Evolutionary conservation across 2,797 vertebrate genomes (phyloP).

Genomic region (Hippopotamyrus pictus): DNA sequence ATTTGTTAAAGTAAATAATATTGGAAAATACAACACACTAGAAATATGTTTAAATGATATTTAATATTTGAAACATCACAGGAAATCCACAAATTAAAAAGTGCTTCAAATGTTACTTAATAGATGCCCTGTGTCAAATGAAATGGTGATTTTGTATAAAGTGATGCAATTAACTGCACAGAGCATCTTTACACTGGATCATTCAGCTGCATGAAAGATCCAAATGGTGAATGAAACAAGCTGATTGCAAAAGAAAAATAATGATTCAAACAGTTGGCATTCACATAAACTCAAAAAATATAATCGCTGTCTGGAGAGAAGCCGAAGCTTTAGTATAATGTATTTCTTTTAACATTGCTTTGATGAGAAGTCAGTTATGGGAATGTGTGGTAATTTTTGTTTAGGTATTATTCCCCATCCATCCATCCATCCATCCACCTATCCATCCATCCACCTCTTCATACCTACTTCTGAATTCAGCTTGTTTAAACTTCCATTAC

Average conservation of each 20-base stretch:
- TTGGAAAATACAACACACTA: not conserved
- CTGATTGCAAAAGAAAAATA: not conserved
- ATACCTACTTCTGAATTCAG: not conserved
- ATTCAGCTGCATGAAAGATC: not conserved
- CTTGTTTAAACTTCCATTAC: not conserved
- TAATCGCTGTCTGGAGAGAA: not conserved
- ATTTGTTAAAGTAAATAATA: not conserved
- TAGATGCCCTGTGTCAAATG: not conserved
- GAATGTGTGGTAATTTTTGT: not conserved
- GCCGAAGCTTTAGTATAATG: not conserved
- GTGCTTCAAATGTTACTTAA: not conserved
- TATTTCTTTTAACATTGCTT: not conserved
- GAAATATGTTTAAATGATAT: not conserved
- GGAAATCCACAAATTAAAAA: not conserved
- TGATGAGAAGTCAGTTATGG: not conserved
- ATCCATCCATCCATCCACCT: not conserved
- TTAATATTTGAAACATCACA: not conserved
- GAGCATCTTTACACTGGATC: not conserved
- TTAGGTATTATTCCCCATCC: not conserved
- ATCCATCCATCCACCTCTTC: not conserved
- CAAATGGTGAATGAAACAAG: conserved; percentile 1
- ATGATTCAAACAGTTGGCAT: not conserved
- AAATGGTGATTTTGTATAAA: not conserved
- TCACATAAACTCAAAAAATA: not conserved
- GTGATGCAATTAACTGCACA: not conserved